These are phyloP conservation scores for Panthera tigris DNA, from an alignment of 2,113 vertebrate genomes.

Conservation along the genomic window DNA sequence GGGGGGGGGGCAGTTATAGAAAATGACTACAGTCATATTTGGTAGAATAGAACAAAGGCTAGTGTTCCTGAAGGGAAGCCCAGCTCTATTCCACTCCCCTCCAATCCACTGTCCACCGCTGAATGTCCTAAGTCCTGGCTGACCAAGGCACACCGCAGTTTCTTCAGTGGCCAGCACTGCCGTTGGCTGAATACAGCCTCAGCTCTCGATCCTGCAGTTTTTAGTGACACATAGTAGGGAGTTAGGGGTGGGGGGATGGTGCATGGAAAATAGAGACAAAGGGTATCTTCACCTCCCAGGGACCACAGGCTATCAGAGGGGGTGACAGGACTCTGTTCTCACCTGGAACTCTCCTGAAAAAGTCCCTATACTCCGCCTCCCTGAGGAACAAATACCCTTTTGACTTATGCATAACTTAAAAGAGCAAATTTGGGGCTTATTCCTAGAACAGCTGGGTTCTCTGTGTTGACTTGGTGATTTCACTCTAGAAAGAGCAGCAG, in stretches of 20 bases:
- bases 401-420: background rate
- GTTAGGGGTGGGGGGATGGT: background rate
- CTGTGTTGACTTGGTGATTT: background rate
- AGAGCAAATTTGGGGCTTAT: background rate
- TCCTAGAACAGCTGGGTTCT: background rate
- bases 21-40: background rate
- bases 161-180: background rate
- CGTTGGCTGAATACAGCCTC: background rate
- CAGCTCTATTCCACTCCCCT: rapidly evolving
- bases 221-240: background rate
- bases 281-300: background rate
- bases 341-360: background rate
- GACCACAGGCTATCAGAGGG: background rate
- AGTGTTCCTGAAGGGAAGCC: background rate
- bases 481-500: background rate
- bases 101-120: too few species aligned
- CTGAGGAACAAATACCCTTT: background rate
- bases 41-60: background rate
- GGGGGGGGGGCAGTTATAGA: background rate
- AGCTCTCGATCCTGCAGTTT: background rate
- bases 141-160: rapidly evolving
- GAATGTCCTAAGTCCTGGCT: background rate
- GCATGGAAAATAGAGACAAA: background rate
- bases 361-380: background rate
- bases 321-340: background rate